Conservation (phyloP, 2,113 vertebrate genomes). For the Zootoca vivipara region DNA sequence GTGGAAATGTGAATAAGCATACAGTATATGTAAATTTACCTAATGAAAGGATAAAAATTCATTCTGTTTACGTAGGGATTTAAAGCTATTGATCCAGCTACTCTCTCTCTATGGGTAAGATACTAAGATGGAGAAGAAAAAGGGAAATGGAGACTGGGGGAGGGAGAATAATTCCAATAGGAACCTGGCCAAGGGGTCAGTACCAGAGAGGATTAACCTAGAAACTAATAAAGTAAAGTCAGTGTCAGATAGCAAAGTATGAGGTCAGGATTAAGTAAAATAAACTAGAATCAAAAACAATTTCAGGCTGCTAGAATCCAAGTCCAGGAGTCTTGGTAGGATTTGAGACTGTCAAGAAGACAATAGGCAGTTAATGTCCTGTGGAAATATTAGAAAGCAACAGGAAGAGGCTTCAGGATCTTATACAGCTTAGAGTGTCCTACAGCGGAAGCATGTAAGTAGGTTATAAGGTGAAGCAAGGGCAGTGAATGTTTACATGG, state of each 20-base stretch:
- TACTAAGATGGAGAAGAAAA: background rate
- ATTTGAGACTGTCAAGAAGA: background rate
- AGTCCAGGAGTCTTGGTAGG: background rate
- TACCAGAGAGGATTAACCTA: background rate
- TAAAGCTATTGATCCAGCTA: background rate
- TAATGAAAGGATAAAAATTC: background rate
- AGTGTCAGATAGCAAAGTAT: background rate
- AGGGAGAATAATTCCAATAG: background rate
- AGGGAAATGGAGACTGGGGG: background rate
- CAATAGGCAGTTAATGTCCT: background rate
- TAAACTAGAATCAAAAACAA: background rate
- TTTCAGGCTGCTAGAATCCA: background rate
- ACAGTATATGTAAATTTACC: slow-evolving; percentile 16
- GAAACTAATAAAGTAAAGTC: background rate
- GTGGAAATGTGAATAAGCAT: background rate
- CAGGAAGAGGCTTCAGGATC: background rate
- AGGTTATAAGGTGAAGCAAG: background rate
- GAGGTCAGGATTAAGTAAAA: background rate
- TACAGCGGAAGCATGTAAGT: background rate
- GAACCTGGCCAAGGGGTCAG: background rate
- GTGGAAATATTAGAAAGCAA: background rate
- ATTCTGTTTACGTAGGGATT: background rate
- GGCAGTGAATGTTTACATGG: background rate
- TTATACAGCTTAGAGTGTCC: background rate
- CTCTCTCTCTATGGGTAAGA: background rate